Evolutionary conservation across 2,797 vertebrate genomes (phyloP), one percentile per base, ranked within the genome.

Genomic region (Megalops cyprinoides): DNA sequence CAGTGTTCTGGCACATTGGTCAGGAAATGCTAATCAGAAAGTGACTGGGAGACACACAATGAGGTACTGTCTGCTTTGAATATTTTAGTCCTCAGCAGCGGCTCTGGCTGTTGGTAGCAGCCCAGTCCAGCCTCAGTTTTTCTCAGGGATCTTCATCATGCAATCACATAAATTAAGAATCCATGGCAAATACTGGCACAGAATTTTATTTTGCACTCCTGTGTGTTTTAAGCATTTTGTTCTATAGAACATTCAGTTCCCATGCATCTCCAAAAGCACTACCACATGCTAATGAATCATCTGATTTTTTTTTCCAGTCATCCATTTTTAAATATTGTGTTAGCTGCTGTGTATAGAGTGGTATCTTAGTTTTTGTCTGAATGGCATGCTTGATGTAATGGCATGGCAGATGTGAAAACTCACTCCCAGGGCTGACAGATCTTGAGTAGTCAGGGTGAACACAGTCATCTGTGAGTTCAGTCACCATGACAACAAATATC

Each of bases 401-500:
- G 48, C 77, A 55, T 77, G 78, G 39, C 82, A 81, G 77, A 81
- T 82, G 83, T 85, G 81, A 85, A 80, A 62, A 67, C 69, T 65
- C 74, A 49, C 71, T 86, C 44, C 44, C 77, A 85, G 82, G 81
- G 79, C 74, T 84, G 81, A 87, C 85, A 82, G 76, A 80, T 87
- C 82, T 82, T 75, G 23, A 82, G 77, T 78, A 79, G 75, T 82
- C 82, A 85, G 84, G 81, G 80, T 79, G 79, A 82, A 75, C 81
- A 75, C 74, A 79, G 84, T 87, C 84, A 85, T 85, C 81, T 86
- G 78, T 82, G 82, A 84, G 84, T 80, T 85, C 82, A 83, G 85
- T 89, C 77, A 83, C 88, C 86, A 88, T 89, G 88, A 86, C 88
- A 87, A 88, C 87, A 79, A 73, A 82, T 85, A 55, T 85, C 81